Base-by-base conservation (phyloP, 2,888 invertebrate species). In the Heterodera filipjevi region DNA sequence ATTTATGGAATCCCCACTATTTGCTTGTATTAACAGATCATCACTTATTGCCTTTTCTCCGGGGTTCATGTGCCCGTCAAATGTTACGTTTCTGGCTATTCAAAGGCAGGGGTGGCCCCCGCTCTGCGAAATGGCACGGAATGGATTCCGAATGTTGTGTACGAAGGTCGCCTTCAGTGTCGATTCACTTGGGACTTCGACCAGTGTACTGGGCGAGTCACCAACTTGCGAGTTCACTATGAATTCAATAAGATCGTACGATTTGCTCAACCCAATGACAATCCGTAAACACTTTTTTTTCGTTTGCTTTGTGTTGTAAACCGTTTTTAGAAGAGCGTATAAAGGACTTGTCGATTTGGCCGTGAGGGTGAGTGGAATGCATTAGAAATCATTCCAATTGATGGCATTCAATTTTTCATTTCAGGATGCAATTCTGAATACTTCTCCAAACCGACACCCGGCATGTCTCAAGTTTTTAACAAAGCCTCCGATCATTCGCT, bases 111-210 rank as follows among this genome's bases (percentile, higher is more conserved):
- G 22, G 59, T 59, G 59, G 59, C 59, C 6, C 59, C n/a, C 8
- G 59, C n/a, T 27, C 12, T 59, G 59, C 27, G n/a, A 27, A 59
- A 59, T 8, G 59, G 59, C 59, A 59, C 59, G 5, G 27, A 59
- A 12, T 59, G 59, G 59, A 59, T 59, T 59, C 59, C 59, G 59
- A 59, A 59, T 27, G 59, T 59, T 59, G 59, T 59, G 59, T 59
- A 59, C 59, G 59, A 59, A 8, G 59, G 59, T 8, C 59, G 59
- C 12, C 10, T 59, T 27, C 59, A 59, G 27, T 59, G 59, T 10
- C n/a, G 27, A 27, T 59, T 59, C 27, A n/a, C 59, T 5, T 59
- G 59, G 59, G 27, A 59, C 27, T 10, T 59, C 22, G 59, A 59
- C 27, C 27, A n/a, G 27, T 27, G 27, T n/a, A 59, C 59, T 2